Conservation (phyloP, 2,113 vertebrate genomes). For the Synchiropus splendidus region DNA sequence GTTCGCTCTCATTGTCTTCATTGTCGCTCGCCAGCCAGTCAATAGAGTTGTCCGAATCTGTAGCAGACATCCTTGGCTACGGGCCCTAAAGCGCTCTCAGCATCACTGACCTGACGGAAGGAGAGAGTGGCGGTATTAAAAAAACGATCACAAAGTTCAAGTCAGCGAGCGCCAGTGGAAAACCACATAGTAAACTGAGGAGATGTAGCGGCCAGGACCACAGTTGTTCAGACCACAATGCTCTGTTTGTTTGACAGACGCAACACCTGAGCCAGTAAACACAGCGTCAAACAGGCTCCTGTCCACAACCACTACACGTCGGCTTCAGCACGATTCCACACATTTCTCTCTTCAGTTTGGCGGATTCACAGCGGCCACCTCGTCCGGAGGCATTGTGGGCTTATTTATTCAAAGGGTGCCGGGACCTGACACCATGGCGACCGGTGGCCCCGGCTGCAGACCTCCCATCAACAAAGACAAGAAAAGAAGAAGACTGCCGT, state of each 20-base stretch:
- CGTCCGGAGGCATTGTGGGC: conserved; percentile 36
- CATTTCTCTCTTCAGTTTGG: conserved; percentile 8
- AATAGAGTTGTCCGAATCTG: conserved; percentile 72
- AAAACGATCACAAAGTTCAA: neutral
- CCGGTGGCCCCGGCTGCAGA: conserved; percentile 27
- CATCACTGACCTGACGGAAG: conserved; percentile 65
- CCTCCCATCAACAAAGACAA: conserved; percentile 8
- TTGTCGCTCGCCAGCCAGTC: conserved; percentile 70
- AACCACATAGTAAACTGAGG: conserved; percentile 22
- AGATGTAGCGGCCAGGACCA: no score
- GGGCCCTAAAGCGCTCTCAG: conserved; percentile 55
- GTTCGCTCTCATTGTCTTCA: conserved; percentile 56
- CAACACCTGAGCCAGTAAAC: no score
- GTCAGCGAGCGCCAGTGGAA: no score
- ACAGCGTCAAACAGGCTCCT: conserved; percentile 8
- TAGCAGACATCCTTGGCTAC: conserved; percentile 70
- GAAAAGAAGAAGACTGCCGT: no score
- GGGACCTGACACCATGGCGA: conserved; percentile 49
- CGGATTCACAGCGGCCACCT: conserved; percentile 25
- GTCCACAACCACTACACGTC: neutral
- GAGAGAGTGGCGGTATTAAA: conserved; percentile 10
- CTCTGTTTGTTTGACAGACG: conserved; percentile 47
- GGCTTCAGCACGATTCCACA: conserved; percentile 5
- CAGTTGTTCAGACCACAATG: conserved; percentile 34
- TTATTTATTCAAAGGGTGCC: conserved; percentile 46